Evolutionary conservation across 2,888 invertebrate genomes (phyloP), one percentile per base, ranked within the genome.

Genomic region (Sialis lutaria): DNA sequence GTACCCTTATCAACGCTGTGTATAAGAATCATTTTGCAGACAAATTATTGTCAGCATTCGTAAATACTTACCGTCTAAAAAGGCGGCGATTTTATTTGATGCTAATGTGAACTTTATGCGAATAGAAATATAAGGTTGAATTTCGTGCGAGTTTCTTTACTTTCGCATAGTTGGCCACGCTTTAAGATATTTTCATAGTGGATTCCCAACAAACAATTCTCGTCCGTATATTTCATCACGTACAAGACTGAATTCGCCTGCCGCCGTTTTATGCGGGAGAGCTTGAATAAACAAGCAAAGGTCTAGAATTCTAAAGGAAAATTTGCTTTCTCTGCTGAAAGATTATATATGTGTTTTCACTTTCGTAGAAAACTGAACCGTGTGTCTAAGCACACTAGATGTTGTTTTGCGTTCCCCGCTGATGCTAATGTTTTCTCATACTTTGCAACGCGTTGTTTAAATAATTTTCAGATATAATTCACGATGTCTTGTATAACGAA

Each of bases 131-230:
- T 22, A 22, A 22, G 22, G 22, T 22, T 22, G 22, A 22, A 22
- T 22, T 22, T 22, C 22, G 22, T 22, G 22, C 22, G 22, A 22
- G 22, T 22, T 22, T 22, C 22, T 22, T 22, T 22, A 22, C 10
- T n/a, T 37, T 37, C 37, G 37, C 37, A 12, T 12, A 37, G 37
- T 12, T 12, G 37, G 37, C 10, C 37, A 37, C 12, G 35, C 40
- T 40, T 10, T 45, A 45, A 45, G 45, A 45, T 45, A 45, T 45
- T 45, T 45, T 45, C 45, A 45, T 34, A 10, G 42, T 31, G 10
- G 42, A 42, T 31, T 42, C 31, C 10, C 31, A 9, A 42, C 31
- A 30, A 10, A 31, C 42, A 10, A 42, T n/a, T 42, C 10, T 42
- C 8, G 42, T 42, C 30, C 31, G 30, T 42, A 30, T 31, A 31